Percentiles rank a stretch among this genome's conserved stretches.
These are phyloP conservation scores for Agonopterix heracliana DNA, from an alignment of 2,888 invertebrate genomes.

Conservation along the genomic window DNA sequence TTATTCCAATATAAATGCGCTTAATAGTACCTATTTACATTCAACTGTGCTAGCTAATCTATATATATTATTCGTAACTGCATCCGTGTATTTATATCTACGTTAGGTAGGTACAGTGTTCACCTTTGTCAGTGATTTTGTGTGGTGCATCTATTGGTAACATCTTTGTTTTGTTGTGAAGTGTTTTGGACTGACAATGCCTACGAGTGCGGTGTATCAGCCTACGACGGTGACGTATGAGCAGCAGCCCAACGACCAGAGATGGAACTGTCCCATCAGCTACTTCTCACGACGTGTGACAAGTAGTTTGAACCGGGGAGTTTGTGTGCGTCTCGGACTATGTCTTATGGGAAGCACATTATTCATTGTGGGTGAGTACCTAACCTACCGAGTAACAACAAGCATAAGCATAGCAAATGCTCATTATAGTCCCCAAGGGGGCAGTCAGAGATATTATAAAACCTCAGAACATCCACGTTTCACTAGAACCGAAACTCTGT, in stretches of 20 bases:
- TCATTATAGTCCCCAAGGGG: no score
- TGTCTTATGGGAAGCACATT: conserved; percentile 62
- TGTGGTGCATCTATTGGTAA: conserved; percentile 5
- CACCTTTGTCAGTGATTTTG: neutral
- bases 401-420: no score
- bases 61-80: no score
- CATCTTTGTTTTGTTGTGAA: conserved; percentile 24
- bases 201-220: conserved; percentile 84
- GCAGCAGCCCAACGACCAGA: conserved; percentile 73
- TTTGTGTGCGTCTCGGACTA: conserved; percentile 58
- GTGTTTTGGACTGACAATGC: conserved; percentile 66
- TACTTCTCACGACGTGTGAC: conserved; percentile 70
- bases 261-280: conserved; percentile 76
- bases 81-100: no score
- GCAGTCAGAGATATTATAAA: no score
- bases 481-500: no score
- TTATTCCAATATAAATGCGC: neutral
- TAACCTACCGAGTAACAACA: neutral
- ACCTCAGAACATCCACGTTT: no score
- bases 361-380: conserved; percentile 59
- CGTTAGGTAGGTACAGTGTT: neutral
- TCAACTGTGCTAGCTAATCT: no score
- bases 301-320: conserved; percentile 61
- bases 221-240: conserved; percentile 87
- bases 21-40: neutral